Evolutionary conservation across 2,888 invertebrate species (phyloP), one percentile per base, ranked within the genome.

Genomic region (Hypercompe scribonia): DNA sequence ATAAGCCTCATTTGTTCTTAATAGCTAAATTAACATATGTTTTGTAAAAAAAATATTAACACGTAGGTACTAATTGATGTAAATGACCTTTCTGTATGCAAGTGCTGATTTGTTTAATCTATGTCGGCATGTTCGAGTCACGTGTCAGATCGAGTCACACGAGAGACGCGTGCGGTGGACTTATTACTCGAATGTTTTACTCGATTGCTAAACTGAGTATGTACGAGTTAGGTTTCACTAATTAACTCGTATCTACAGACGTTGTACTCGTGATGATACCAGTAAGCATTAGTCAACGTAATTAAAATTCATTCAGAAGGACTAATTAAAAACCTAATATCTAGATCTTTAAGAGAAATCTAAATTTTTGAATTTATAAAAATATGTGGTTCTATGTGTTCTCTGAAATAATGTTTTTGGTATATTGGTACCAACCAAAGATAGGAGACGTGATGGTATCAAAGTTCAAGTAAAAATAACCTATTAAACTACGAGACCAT

Each of bases 121-220:
- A 74, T 89, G 88, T 72, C 31, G 77, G 72, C 81, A 82, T 80
- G 83, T 66, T 71, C 65, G 69, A 76, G 75, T 89, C 90, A 90
- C 91, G 90, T 91, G 91, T 86, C 78, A 74, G 46, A 70, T 77
- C 80, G 78, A 83, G 87, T 89, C 91, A 92, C 89, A 88, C 87
- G 78, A 81, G 79, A 79, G 81, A 87, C 88, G 89, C 90, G 90
- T 90, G 91, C 84, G 80, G 82, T 82, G 68, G 73, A 77, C 73
- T 71, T 72, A 80, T 77, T 83, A 80, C 81, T 76, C 73, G 69
- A 78, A 78, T 79, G 78, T 81, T 76, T 79, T 68, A 75, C 76
- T 82, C 78, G 78, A 85, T 84, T 82, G 72, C 75, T 78, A 78
- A 77, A 76, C 76, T 74, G 71, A 70, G 76, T 68, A 64, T 69